Conservation (phyloP, 2,888 invertebrate species). For the Ochropleura plecta region DNA sequence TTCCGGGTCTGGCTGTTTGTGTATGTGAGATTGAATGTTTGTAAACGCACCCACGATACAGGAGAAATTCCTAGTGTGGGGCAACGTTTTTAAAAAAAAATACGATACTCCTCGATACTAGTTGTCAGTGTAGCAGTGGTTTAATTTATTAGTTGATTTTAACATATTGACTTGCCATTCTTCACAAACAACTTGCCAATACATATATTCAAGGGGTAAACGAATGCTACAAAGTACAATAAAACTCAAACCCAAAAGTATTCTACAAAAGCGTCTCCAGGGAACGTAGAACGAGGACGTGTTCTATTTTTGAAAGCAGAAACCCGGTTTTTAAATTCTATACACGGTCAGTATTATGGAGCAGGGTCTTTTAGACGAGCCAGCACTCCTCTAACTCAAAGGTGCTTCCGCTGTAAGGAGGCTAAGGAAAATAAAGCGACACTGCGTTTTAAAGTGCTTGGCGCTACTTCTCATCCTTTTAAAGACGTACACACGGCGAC, state of each 20-base stretch:
- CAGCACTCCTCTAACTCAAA: slow-evolving; percentile 36
- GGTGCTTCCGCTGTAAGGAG: neutral
- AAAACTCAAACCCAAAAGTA: neutral
- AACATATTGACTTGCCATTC: neutral
- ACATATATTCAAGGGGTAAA: neutral
- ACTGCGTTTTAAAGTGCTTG: slow-evolving; percentile 4
- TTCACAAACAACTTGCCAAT: neutral
- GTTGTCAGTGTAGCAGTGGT: neutral
- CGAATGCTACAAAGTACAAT: neutral
- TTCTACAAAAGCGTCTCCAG: neutral
- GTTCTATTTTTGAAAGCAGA: slow-evolving; percentile 24
- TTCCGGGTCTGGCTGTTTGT: no score
- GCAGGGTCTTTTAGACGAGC: neutral
- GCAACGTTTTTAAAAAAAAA: no score
- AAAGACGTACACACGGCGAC: neutral
- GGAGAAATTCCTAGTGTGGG: no score
- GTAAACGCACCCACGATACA: no score
- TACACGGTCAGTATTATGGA: slow-evolving; percentile 6
- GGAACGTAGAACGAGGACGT: slow-evolving; percentile 11
- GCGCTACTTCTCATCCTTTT: slow-evolving; percentile 1
- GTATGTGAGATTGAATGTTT: no score
- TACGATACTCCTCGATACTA: no score
- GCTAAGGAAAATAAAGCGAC: slow-evolving; percentile 17
- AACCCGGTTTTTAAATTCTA: slow-evolving; percentile 3
- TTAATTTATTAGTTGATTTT: neutral